These are phyloP conservation scores for Eurytoma californica DNA, from an alignment of 2,888 invertebrate species.

Conservation along the genomic window DNA sequence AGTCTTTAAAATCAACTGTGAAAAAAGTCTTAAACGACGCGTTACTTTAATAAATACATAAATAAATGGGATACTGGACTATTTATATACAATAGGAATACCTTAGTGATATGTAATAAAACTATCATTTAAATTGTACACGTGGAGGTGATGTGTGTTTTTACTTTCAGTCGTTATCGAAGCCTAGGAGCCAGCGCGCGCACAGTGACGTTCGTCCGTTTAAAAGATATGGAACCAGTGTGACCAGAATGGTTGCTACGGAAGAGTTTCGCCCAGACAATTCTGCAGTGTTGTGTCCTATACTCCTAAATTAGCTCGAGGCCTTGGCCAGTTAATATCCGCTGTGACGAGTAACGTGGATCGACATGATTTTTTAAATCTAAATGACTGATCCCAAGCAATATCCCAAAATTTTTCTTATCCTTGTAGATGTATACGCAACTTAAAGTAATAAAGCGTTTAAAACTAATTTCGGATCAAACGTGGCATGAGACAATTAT, in stretches of 20 bases:
- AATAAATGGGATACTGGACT: constrained; percentile 37
- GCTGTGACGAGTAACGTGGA: constrained; percentile 8
- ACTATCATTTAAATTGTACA: constrained; percentile 45
- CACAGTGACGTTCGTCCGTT: constrained; percentile 40
- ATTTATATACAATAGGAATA: constrained; percentile 48
- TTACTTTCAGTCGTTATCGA: background rate
- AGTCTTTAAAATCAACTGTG: constrained; percentile 37
- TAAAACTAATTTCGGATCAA: constrained; percentile 26
- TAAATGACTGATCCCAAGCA: too few relatives aligned
- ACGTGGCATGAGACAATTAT: background rate
- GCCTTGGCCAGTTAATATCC: background rate
- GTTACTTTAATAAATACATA: constrained; percentile 37
- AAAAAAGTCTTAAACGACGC: background rate
- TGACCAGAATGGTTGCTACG: constrained; percentile 75
- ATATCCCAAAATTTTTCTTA: background rate
- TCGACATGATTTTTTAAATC: constrained; percentile 18
- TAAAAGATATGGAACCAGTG: constrained; percentile 65
- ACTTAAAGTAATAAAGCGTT: background rate
- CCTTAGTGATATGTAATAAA: constrained; percentile 33
- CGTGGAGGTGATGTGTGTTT: background rate
- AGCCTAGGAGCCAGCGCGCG: background rate
- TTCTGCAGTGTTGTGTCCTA: constrained; percentile 13
- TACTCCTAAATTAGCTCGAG: constrained; percentile 9
- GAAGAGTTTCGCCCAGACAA: constrained; percentile 59
- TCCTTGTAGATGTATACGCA: background rate